These are phyloP conservation scores for Callinectes sapidus DNA, from an alignment of 2,888 invertebrate genomes.

Conservation along the genomic window DNA sequence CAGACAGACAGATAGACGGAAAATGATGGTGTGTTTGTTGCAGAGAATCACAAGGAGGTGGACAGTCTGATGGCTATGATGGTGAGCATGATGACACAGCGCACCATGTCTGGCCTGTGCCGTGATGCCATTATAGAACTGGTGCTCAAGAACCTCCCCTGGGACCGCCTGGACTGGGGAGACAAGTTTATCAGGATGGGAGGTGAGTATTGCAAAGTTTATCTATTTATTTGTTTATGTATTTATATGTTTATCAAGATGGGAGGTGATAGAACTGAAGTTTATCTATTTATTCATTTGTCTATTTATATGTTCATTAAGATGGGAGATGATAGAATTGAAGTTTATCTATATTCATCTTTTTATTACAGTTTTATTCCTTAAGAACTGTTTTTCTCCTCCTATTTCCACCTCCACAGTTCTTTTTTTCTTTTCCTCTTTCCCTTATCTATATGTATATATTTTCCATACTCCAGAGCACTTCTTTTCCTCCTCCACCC, in stretches of 20 bases:
- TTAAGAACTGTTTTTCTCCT: too few relatives aligned
- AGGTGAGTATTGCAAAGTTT: constrained; percentile 74
- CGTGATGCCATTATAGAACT: constrained; percentile 95
- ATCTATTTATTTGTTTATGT: not conserved
- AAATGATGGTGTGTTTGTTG: constrained; percentile 1
- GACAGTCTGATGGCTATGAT: constrained; percentile 89
- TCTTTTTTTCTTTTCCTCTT: too few relatives aligned
- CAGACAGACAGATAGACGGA: not conserved
- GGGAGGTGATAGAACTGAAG: too few relatives aligned
- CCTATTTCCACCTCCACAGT: too few relatives aligned
- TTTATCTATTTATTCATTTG: not conserved
- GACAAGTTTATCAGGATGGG: constrained; percentile 85
- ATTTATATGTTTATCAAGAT: not conserved
- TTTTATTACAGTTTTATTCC: too few relatives aligned
- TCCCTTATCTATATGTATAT: too few relatives aligned
- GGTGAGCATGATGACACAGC: constrained; percentile 90
- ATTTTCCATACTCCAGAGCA: too few relatives aligned
- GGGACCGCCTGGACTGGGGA: constrained; percentile 90
- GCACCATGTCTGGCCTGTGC: constrained; percentile 88
- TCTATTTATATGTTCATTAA: not conserved
- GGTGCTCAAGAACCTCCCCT: constrained; percentile 90
- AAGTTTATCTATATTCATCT: too few relatives aligned
- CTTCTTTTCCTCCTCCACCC: too few relatives aligned
- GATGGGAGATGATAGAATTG: too few relatives aligned
- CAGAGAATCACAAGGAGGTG: constrained; percentile 84